Evolutionary conservation across 2,888 invertebrate species (phyloP).

Genomic region (Gortyna flavago): DNA sequence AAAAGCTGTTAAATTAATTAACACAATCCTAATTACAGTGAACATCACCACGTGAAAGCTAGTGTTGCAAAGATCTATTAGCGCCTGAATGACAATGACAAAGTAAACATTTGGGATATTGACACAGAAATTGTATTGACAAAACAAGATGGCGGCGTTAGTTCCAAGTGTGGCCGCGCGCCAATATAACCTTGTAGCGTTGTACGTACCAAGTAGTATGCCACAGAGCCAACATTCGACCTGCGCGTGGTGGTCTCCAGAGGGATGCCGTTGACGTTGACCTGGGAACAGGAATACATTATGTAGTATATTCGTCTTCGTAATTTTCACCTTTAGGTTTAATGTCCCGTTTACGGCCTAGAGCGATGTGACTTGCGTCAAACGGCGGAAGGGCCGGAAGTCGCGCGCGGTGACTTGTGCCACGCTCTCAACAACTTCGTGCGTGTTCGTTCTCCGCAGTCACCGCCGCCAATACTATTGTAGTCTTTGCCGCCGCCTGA

Average conservation of each 20-base stretch:
- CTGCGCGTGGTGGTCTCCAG: conserved; percentile 67
- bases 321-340: not conserved
- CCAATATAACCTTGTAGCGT: not conserved
- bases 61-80: not conserved
- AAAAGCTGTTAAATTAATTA: not conserved
- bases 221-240: conserved; percentile 61
- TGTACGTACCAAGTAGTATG: conserved; percentile 71
- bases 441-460: not conserved
- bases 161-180: not conserved
- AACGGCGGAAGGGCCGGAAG: not conserved
- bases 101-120: not conserved
- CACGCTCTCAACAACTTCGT: not conserved
- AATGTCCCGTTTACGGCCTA: not conserved
- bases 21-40: not conserved
- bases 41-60: not conserved
- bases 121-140: not conserved
- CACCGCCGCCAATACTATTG: not conserved
- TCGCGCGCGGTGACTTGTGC: not conserved
- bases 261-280: conserved; percentile 74
- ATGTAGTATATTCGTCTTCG: not conserved
- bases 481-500: no score
- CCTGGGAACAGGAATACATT: conserved; percentile 62
- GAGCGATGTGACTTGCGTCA: not conserved
- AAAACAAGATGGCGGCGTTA: not conserved
- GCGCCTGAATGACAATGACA: not conserved